Evolutionary conservation across 2,797 vertebrate species (phyloP).

Genomic region (Cirrhinus molitorella): DNA sequence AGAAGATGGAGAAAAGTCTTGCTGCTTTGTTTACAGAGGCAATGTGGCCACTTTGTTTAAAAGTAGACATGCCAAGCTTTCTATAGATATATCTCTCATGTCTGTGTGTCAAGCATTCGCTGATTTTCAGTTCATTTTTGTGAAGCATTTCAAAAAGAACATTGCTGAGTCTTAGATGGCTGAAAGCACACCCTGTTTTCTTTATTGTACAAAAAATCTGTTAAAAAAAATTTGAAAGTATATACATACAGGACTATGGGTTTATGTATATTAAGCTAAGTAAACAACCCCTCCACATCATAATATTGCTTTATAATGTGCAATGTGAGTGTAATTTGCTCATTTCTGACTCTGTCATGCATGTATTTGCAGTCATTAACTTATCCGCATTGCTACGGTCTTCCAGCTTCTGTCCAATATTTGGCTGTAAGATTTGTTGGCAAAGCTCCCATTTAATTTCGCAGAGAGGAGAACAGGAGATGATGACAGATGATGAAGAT

Average conservation of each 20-base stretch:
- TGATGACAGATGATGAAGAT: constrained; percentile 16
- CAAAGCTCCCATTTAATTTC: constrained; percentile 25
- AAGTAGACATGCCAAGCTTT: too few species aligned
- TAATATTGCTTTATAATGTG: neutral
- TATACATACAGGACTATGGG: neutral
- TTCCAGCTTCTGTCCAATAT: neutral
- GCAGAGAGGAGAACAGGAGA: neutral
- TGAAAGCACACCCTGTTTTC: too few species aligned
- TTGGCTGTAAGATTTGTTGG: neutral
- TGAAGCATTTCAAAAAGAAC: too few species aligned
- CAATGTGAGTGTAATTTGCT: neutral
- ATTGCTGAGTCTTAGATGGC: too few species aligned
- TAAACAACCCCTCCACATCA: neutral
- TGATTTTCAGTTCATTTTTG: too few species aligned
- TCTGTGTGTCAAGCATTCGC: too few species aligned
- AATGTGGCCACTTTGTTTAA: too few species aligned
- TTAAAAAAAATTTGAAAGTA: too few species aligned
- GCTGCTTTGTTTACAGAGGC: too few species aligned
- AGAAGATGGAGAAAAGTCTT: too few species aligned
- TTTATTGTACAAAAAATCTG: too few species aligned
- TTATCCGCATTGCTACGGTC: neutral
- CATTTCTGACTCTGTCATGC: neutral
- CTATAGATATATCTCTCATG: too few species aligned
- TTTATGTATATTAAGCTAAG: neutral
- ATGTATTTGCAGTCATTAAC: neutral